Evolutionary conservation across 1,140 invertebrate genomes (phyloP), one percentile per base, ranked within the genome.

Genomic region (Papilio machaon): DNA sequence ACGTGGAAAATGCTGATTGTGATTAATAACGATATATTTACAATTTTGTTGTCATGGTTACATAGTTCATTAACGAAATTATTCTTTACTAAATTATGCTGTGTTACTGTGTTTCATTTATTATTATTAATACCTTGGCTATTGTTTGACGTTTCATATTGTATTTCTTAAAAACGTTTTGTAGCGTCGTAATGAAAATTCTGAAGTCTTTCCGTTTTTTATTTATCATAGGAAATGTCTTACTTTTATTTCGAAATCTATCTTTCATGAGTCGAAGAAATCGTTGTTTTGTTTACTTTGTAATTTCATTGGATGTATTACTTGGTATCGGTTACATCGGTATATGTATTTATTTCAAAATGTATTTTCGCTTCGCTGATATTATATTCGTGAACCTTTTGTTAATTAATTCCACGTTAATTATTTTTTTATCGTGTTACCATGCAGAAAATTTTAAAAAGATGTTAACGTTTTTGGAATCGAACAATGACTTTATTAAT

Each of bases 131-230:
- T 4, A 70, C 5, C 13, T 9, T 38, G 2, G 64, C 30, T 3
- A 70, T 35, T 70, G 11, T 70, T 30, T 13, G 13, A 70, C 30
- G 35, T 10, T 38, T 15, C 23, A 7, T 23, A 70, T 35, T 35
- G 58, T 1, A 70, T 13, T 38, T 64, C 10, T 10, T 13, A 30
- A 64, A 13, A 35, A 46, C 43, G 23, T 46, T 11, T 19, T 10
- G 17, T 58, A 10, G 10, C 11, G 49, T 23, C 49, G 49, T n/a
- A 19, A 76, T 76, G 74, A 76, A 49, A 76, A 54, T 76, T 76
- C 1, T 76, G 8, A 76, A 52, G 43, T 15, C 43, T 6, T 49
- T 76, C 35, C 74, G 74, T 30, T 52, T 76, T 9, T 30, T 76
- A 1, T 52, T 76, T 2, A 76, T 76, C 2, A 8, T 35, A 1